Evolutionary conservation across 2,888 invertebrate genomes (phyloP).

Genomic region (Liopterus haemorrhoidalis): DNA sequence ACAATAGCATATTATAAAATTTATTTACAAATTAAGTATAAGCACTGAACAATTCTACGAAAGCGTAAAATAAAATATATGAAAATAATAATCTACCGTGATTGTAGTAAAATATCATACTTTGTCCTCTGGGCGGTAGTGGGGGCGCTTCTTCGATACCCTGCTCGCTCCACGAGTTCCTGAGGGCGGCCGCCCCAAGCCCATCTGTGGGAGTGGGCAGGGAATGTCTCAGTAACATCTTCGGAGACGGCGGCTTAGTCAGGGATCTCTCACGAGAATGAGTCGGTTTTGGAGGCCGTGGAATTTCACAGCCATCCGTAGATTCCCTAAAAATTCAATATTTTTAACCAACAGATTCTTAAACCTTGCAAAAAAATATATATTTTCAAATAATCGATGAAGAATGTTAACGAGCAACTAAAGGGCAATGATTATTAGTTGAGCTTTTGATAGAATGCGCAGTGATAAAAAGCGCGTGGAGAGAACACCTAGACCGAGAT

Average conservation of each 20-base stretch:
- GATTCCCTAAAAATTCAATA: slow-evolving; percentile 7
- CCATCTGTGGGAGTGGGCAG: slow-evolving; percentile 50
- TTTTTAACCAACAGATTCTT: not conserved
- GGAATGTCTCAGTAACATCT: slow-evolving; percentile 48
- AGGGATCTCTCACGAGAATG: slow-evolving; percentile 45
- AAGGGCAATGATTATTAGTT: no score
- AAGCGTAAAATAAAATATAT: not conserved
- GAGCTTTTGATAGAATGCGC: no score
- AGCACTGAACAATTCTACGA: no score
- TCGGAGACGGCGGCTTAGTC: slow-evolving; percentile 53
- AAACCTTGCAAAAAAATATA: not conserved
- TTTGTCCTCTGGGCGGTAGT: slow-evolving; percentile 71
- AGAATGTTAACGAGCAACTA: no score
- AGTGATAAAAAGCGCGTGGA: no score
- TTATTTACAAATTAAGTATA: no score
- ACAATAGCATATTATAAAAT: no score
- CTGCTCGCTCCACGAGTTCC: slow-evolving; percentile 55
- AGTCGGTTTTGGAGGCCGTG: slow-evolving; percentile 50
- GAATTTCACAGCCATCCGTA: slow-evolving; percentile 40
- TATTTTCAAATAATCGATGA: not conserved
- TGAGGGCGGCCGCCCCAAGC: slow-evolving; percentile 44
- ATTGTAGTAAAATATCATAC: slow-evolving; percentile 42
- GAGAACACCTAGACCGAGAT: no score
- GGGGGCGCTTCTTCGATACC: slow-evolving; percentile 65
- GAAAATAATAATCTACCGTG: not conserved